Evolutionary conservation across 2,113 vertebrate genomes (phyloP), one percentile per base, ranked within the genome.

Genomic region (Marmota flaviventris): DNA sequence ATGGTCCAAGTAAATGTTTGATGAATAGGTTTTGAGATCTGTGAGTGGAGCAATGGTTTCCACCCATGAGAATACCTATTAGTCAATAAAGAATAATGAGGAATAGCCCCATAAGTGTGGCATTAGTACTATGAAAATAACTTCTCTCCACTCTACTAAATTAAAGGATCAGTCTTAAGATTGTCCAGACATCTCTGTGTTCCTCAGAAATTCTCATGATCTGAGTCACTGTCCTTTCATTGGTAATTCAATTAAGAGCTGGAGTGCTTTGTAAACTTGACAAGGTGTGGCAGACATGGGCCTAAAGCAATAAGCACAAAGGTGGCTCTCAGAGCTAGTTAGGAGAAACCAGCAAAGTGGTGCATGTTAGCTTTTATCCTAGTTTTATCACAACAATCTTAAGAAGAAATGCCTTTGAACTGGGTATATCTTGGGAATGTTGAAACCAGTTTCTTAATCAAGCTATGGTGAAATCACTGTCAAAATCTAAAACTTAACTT

Each of bases 371-470:
- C 25, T 96, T 93, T 97, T 97, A 58, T 94, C 90, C 91, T 91
- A 89, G 87, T 58, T 97, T 96, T 98, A 97, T 97, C 65, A 73
- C 96, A 97, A 73, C 58, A 97, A 34, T 89, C 67, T 67, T 69
- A 93, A 97, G 92, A 95, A 99, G 84, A 98, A 94, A 85, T 83
- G 22, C 39, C 82, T 98, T 97, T 97, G 94, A 98, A 81, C 65
- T 76, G 39, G n/a, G 83, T 87, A 93, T 84, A 94, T 72, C 93
- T 61, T 3, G 97, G 86, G 61, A 98, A 97, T 98, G 95, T 97
- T 93, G 93, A 98, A 97, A 97, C 0, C 5, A 84, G 92, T 98
- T n/a, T 97, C 91, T 92, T 92, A 82, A 86, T 95, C 78, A 77
- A 97, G 93, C 8, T 48, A 84, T 96, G 89, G 75, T 96, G 97